Percentiles rank a stretch among this genome's conserved stretches.
Evolutionary conservation across 2,888 invertebrate genomes (phyloP).

Genomic region (Bimastos eiseni): DNA sequence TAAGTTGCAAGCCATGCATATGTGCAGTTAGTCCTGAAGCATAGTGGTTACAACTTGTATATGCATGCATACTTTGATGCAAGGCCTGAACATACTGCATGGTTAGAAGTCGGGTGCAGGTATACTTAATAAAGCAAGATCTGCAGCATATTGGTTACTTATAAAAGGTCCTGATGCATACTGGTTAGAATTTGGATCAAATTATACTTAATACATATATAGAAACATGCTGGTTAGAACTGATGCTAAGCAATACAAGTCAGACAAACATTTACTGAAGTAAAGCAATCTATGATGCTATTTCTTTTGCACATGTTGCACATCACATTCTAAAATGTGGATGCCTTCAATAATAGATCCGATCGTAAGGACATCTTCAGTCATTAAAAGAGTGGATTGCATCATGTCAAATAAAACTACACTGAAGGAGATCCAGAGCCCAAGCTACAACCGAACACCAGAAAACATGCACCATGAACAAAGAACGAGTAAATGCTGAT

Average conservation of each 20-base stretch:
- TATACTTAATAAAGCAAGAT: background rate
- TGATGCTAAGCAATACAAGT: background rate
- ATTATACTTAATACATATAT: background rate
- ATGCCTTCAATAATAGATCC: background rate
- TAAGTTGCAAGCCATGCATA: too few species aligned
- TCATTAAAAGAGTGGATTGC: background rate
- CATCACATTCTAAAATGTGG: background rate
- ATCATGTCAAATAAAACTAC: background rate
- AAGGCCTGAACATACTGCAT: background rate
- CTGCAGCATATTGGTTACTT: background rate
- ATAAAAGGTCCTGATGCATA: background rate
- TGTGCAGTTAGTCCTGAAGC: too few species aligned
- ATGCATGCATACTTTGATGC: background rate
- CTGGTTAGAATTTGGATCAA: background rate
- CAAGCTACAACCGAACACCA: background rate
- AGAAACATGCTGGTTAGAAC: background rate
- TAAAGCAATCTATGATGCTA: background rate
- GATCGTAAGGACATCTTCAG: too few species aligned
- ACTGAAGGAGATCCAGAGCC: background rate
- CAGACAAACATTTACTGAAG: background rate
- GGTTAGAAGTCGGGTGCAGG: background rate
- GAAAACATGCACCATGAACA: background rate
- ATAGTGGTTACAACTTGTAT: background rate
- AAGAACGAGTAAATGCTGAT: background rate
- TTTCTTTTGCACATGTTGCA: background rate